Conservation (phyloP, 2,113 vertebrate species). For the Toxotes jaculatrix region DNA sequence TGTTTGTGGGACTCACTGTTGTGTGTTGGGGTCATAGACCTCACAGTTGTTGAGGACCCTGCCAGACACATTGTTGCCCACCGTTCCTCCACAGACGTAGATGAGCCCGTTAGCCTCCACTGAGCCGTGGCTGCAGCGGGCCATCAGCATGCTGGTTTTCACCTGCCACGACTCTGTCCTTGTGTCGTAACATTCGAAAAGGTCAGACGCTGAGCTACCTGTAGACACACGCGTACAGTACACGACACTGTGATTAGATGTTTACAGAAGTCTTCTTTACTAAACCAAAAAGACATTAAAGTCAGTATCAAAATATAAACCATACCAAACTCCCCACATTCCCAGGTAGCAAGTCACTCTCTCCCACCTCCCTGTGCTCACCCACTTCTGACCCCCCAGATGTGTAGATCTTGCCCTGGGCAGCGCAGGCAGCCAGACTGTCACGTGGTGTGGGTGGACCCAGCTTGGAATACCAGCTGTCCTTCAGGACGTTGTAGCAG, state of each 20-base stretch:
- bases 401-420: constrained; percentile 97
- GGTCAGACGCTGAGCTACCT: constrained; percentile 95
- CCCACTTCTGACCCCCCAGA: constrained; percentile 98
- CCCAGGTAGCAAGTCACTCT: background rate
- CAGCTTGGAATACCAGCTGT: constrained; percentile 99
- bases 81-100: constrained; percentile 96
- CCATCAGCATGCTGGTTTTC: constrained; percentile 95
- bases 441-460: constrained; percentile 95
- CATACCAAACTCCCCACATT: background rate
- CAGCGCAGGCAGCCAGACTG: constrained; percentile 95
- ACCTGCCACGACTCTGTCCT: constrained; percentile 97
- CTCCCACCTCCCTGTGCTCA: constrained; percentile 77
- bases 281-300: background rate
- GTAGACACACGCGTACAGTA: constrained; percentile 18
- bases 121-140: constrained; percentile 96
- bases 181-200: constrained; percentile 98
- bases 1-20: constrained; percentile 85
- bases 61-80: constrained; percentile 96
- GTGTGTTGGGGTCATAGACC: constrained; percentile 94
- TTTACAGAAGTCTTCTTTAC: background rate
- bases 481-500: constrained; percentile 98
- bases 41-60: constrained; percentile 95
- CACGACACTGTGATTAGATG: background rate
- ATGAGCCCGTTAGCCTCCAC: constrained; percentile 94
- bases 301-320: background rate